phyloP scores from a whole-genome alignment of 2,113 vertebrate genomes.

The Calypte anna region DNA sequence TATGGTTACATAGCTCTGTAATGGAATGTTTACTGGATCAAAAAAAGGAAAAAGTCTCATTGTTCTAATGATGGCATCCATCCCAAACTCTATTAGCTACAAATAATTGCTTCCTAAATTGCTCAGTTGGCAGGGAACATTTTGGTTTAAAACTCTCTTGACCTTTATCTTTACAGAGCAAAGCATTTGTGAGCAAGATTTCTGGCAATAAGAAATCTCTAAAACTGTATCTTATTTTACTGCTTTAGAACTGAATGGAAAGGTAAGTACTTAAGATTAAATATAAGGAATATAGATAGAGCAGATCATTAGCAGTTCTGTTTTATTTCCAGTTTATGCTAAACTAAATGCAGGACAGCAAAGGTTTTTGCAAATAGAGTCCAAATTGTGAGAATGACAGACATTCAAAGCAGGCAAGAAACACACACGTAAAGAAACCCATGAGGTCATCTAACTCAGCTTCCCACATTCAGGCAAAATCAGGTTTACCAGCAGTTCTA shows the following conservation, averaged over 20 bases:
- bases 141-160: constrained; percentile 4
- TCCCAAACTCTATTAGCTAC: not conserved
- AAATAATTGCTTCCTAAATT: constrained; percentile 34
- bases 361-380: not conserved
- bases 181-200: not conserved
- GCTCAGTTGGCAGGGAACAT: not conserved
- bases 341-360: not conserved
- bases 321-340: not conserved
- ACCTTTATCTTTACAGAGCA: constrained; percentile 18
- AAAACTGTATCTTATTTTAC: not conserved
- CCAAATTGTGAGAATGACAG: not conserved
- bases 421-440: not conserved
- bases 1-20: not conserved
- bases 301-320: not conserved
- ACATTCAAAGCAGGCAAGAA: not conserved
- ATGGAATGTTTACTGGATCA: not conserved
- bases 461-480: not conserved
- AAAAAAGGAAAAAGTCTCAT: not conserved
- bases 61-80: not conserved
- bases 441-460: not conserved
- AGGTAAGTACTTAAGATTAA: not conserved
- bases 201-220: not conserved
- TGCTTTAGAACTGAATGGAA: not conserved
- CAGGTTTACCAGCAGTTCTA: constrained; percentile 1
- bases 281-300: not conserved